A percentile compares a stretch with the other conserved stretches of the same genome.
These are phyloP conservation scores for Uromys caudimaculatus DNA, from an alignment of 2,797 vertebrate genomes.

Conservation along the genomic window DNA sequence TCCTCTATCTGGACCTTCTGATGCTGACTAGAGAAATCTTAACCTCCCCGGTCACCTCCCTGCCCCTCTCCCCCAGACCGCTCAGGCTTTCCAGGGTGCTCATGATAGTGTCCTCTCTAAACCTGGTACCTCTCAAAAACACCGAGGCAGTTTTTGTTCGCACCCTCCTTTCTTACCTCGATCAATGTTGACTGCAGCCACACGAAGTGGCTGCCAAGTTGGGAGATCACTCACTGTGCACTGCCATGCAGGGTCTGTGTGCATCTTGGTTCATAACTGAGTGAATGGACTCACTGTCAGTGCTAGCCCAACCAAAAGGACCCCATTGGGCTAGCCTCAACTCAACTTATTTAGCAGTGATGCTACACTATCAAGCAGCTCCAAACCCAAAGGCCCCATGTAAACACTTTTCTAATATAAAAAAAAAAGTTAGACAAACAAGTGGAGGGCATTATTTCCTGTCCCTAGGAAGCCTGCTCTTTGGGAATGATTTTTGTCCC, in stretches of 20 bases:
- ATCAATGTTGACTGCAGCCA: neutral
- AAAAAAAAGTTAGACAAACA: neutral
- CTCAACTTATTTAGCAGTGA: neutral
- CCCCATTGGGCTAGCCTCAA: neutral
- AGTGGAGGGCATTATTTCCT: neutral
- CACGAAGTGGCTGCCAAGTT: no score
- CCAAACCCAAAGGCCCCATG: neutral
- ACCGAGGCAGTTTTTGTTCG: neutral
- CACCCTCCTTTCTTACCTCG: neutral
- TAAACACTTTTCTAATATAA: slow-evolving; percentile 4
- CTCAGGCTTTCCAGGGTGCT: neutral
- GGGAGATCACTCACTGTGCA: neutral
- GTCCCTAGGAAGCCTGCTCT: neutral
- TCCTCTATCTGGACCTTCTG: neutral
- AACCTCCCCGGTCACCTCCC: neutral
- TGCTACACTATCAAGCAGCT: neutral
- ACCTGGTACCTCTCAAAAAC: neutral
- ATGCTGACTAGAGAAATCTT: neutral
- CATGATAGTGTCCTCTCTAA: neutral
- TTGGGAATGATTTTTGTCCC: slow-evolving; percentile 45
- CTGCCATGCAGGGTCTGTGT: neutral
- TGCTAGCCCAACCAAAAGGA: neutral
- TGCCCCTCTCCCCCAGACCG: neutral
- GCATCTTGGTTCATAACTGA: neutral
- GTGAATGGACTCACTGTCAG: neutral